Evolutionary conservation across 1,140 invertebrate species (phyloP).

Genomic region (Myzus persicae): DNA sequence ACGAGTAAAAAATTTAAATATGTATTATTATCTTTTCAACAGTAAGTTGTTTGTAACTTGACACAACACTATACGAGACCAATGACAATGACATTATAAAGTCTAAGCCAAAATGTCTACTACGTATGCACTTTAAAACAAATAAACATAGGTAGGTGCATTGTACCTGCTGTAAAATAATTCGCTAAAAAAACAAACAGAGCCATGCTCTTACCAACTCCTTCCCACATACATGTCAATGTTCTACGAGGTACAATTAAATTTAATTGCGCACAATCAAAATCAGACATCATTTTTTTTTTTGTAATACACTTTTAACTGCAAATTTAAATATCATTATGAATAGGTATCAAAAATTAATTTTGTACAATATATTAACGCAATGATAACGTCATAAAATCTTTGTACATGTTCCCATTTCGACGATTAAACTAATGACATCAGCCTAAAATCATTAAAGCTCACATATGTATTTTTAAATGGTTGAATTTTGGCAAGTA

Average conservation of each 20-base stretch:
- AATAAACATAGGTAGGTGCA: background rate
- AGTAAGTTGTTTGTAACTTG: background rate
- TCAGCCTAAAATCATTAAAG: constrained; percentile 33
- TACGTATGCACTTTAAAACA: background rate
- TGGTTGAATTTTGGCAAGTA: constrained; percentile 46
- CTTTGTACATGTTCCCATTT: background rate
- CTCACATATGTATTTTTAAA: constrained; percentile 46
- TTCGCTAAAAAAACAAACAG: background rate
- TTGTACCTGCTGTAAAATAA: background rate
- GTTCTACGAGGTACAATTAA: background rate
- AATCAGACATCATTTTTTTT: background rate
- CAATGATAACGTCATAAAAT: background rate
- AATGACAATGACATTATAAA: background rate
- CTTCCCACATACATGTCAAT: background rate
- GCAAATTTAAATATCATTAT: background rate
- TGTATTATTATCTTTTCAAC: background rate
- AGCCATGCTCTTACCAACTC: background rate
- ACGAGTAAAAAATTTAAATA: background rate
- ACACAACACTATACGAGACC: background rate
- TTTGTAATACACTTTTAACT: background rate
- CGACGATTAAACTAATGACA: constrained; percentile 29
- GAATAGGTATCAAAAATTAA: background rate
- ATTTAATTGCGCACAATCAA: background rate
- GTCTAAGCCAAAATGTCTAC: background rate
- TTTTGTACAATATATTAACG: background rate